These are phyloP conservation scores for Apodemia zela DNA, from an alignment of 2,888 invertebrate species.

Conservation along the genomic window DNA sequence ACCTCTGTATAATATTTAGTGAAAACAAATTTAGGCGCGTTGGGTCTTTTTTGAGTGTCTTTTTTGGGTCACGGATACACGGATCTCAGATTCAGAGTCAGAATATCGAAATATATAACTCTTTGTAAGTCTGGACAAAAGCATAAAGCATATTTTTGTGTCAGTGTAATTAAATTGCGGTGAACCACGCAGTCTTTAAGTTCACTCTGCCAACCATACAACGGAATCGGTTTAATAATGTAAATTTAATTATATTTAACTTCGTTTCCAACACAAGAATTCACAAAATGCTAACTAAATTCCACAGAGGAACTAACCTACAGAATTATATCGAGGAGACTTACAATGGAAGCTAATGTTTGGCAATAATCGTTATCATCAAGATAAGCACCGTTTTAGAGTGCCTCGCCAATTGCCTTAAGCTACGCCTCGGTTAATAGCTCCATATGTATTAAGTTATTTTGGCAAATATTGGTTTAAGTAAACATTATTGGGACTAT, in stretches of 20 bases:
- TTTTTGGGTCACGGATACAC: no score
- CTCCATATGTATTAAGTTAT: slow-evolving; percentile 32
- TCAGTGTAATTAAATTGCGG: no score
- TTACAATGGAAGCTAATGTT: slow-evolving; percentile 59
- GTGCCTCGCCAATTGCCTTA: slow-evolving; percentile 58
- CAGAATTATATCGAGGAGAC: slow-evolving; percentile 42
- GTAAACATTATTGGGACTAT: slow-evolving; percentile 13
- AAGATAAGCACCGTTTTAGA: slow-evolving; percentile 57
- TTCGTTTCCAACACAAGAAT: background rate
- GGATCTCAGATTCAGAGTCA: no score
- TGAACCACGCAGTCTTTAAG: no score
- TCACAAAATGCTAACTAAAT: slow-evolving; percentile 25
- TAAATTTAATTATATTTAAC: background rate
- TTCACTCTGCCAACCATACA: no score
- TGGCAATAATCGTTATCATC: slow-evolving; percentile 68
- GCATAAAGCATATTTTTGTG: no score
- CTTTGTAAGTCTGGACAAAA: no score
- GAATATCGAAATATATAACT: no score
- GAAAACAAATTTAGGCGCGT: no score
- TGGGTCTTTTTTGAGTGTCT: no score
- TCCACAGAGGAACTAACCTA: slow-evolving; percentile 35
- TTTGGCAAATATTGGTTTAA: slow-evolving; percentile 25
- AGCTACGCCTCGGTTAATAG: slow-evolving; percentile 56
- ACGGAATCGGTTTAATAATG: no score
- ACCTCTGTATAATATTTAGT: no score